Evolutionary conservation across 2,888 invertebrate species (phyloP).

Genomic region (Xylota segnis): DNA sequence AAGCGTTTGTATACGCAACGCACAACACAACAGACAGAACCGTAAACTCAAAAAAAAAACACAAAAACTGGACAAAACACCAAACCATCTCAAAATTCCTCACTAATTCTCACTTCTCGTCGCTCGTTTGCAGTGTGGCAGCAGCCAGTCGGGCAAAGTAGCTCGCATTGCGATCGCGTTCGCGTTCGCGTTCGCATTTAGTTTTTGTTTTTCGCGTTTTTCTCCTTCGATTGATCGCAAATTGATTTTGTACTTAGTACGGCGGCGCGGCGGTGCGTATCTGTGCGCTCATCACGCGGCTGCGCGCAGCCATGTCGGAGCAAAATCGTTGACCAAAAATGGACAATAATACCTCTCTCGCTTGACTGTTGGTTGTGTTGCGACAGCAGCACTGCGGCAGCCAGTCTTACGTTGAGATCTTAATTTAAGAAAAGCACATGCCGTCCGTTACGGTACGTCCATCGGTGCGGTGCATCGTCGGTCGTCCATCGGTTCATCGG

Average conservation of each 20-base stretch:
- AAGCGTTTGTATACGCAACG: slow-evolving; percentile 60
- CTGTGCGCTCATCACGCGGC: slow-evolving; percentile 63
- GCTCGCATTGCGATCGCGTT: slow-evolving; percentile 44
- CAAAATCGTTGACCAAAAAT: slow-evolving; percentile 74
- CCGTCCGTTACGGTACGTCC: slow-evolving; percentile 44
- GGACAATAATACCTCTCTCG: slow-evolving; percentile 66
- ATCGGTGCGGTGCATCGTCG: slow-evolving; percentile 1
- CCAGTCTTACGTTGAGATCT: slow-evolving; percentile 63
- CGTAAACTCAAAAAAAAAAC: slow-evolving; percentile 7
- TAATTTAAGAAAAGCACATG: slow-evolving; percentile 75
- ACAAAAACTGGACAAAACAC: slow-evolving; percentile 54
- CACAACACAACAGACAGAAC: slow-evolving; percentile 10
- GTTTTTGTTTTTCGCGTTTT: slow-evolving; percentile 50
- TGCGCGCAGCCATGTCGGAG: slow-evolving; percentile 65
- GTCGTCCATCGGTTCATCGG: not conserved
- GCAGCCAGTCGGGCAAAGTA: not conserved
- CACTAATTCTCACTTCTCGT: slow-evolving; percentile 75
- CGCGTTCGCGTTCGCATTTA: slow-evolving; percentile 49
- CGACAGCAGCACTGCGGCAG: not conserved
- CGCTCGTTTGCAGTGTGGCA: slow-evolving; percentile 46
- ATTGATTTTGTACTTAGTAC: slow-evolving; percentile 75
- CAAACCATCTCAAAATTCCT: slow-evolving; percentile 75
- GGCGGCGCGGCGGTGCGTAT: slow-evolving; percentile 22
- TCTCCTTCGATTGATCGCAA: slow-evolving; percentile 72
- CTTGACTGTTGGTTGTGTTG: slow-evolving; percentile 3